Evolutionary conservation across 2,113 vertebrate species (phyloP).

Genomic region (Okapia johnstoni): DNA sequence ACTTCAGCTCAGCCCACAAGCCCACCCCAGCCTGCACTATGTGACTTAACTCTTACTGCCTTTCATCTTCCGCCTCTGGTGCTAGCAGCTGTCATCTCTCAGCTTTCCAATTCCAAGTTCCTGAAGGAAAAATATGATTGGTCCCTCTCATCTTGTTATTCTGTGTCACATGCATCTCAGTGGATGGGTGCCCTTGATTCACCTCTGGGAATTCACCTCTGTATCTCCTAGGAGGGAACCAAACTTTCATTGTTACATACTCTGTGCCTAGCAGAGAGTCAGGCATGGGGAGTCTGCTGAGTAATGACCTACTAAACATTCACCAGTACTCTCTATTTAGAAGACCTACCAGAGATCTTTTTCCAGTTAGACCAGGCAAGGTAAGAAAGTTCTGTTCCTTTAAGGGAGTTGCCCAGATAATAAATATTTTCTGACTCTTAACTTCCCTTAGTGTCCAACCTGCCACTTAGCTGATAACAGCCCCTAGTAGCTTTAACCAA

Average conservation of each 20-base stretch:
- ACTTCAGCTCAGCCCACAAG: neutral
- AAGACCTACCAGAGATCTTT: neutral
- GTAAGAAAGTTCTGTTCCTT: conserved; percentile 1
- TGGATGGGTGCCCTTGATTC: neutral
- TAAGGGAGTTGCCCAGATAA: neutral
- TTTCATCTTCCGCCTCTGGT: neutral
- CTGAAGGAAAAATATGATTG: neutral
- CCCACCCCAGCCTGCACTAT: neutral
- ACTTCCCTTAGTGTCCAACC: conserved; percentile 20
- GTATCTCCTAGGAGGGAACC: neutral
- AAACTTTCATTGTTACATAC: neutral
- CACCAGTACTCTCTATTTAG: neutral
- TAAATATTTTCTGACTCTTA: conserved; percentile 40
- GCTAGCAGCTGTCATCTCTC: neutral
- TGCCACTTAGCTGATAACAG: conserved; percentile 61
- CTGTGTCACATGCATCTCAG: neutral
- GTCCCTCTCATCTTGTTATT: neutral
- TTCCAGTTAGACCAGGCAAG: neutral
- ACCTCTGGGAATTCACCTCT: neutral
- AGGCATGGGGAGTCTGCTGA: neutral
- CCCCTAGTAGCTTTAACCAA: conserved; percentile 49
- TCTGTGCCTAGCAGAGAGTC: neutral
- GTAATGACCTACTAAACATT: neutral
- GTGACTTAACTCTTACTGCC: neutral
- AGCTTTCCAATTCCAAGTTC: neutral